Evolutionary conservation across 2,888 invertebrate species (phyloP), one percentile per base, ranked within the genome.

Genomic region (Acronicta aceris): DNA sequence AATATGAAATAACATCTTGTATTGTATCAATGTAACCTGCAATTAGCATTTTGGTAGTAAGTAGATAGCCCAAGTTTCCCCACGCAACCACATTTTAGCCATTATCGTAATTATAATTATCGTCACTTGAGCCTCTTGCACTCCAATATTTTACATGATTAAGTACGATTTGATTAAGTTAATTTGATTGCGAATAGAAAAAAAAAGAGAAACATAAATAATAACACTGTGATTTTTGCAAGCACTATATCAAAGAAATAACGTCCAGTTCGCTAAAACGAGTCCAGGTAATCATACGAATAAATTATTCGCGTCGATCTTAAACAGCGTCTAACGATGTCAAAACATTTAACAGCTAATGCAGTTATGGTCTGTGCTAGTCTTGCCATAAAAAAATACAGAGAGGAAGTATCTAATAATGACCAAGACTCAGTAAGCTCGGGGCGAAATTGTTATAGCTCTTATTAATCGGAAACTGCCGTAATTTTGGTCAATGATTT

Each of bases 401-500:
- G 40, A 79, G 78, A 89, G 89, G 89, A 90, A 89, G 87, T 88
- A 83, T 80, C 83, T 85, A 85, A 90, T 88, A 88, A 86, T 83
- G 83, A 83, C 83, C 83, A 83, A 86, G 83, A 82, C 84, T 81
- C 74, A 74, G 86, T 59, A 48, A 64, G 72, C 92, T 88, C 63
- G 76, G 76, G 91, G 94, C 93, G 66, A 86, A 80, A 83, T 81
- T 80, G 86, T 89, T 92, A 91, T 89, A 88, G 87, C 89, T 88
- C 81, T 85, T 82, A 82, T 86, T 87, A 86, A 91, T 93, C 91
- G 91, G 88, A 92, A 91, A 92, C 90, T 87, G 82, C 91, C 89
- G 90, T 89, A 90, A 93, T 91, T 92, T 91, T 88, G 85, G 88
- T 93, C 90, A 92, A 89, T 92, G 93, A 89, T 89, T 91, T 90